Conservation (phyloP, 1,140 invertebrate species). For the Telenomus remus region DNA sequence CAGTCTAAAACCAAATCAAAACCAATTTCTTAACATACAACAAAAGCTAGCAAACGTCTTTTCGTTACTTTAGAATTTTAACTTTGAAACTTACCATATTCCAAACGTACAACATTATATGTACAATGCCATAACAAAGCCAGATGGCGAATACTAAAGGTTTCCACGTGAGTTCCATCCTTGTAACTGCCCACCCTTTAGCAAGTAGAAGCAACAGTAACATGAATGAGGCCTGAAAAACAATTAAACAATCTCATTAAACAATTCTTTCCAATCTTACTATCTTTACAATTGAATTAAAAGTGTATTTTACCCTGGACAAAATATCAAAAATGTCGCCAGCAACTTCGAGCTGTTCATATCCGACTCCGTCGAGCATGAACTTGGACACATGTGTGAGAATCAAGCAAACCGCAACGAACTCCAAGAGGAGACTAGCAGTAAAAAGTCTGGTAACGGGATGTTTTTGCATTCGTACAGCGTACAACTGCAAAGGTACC, state of each 20-base stretch:
- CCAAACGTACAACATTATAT: conserved; percentile 95
- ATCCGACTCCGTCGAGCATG: conserved; percentile 91
- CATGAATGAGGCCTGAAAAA: conserved; percentile 92
- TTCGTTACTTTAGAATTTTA: too few species aligned
- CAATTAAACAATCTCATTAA: conserved; percentile 28
- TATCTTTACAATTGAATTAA: not conserved
- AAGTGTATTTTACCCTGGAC: conserved; percentile 82
- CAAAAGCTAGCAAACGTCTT: too few species aligned
- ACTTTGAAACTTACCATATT: conserved; percentile 93
- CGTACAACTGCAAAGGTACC: conserved; percentile 92
- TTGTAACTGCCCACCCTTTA: conserved; percentile 97
- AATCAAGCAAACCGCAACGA: conserved; percentile 89
- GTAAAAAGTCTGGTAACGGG: conserved; percentile 94
- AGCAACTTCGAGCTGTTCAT: conserved; percentile 85
- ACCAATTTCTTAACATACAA: conserved; percentile 20
- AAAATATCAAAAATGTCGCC: conserved; percentile 95
- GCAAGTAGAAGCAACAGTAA: conserved; percentile 93
- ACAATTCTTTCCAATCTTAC: not conserved
- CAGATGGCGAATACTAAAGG: conserved; percentile 92
- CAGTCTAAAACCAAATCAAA: conserved; percentile 80
- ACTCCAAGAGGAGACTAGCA: conserved; percentile 88
- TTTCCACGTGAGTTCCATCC: conserved; percentile 90
- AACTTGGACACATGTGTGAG: conserved; percentile 93
- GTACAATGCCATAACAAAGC: conserved; percentile 92
- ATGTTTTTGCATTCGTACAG: conserved; percentile 89